Evolutionary conservation across 2,797 vertebrate species (phyloP).

Genomic region (Galaxias olidus): DNA sequence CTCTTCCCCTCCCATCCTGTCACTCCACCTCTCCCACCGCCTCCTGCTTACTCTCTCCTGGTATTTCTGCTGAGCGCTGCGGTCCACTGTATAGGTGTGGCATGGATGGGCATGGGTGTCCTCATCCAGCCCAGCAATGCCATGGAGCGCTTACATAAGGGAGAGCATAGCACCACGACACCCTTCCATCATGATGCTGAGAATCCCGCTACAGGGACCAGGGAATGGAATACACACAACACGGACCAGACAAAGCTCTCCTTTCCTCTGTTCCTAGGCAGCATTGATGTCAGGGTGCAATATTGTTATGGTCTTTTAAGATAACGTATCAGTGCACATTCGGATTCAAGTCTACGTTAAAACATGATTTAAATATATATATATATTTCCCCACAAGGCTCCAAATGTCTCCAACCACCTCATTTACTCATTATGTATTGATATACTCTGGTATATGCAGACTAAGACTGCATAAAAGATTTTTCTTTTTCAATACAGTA

Average conservation of each 20-base stretch:
- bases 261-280: too few species aligned
- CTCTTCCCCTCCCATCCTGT: neutral
- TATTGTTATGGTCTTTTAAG: too few species aligned
- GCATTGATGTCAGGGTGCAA: too few species aligned
- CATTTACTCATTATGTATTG: conserved; percentile 38
- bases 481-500: conserved; percentile 20
- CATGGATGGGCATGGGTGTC: conserved; percentile 39
- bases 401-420: too few species aligned
- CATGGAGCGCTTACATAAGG: neutral
- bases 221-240: too few species aligned
- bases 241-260: too few species aligned
- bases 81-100: conserved; percentile 66
- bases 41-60: conserved; percentile 12
- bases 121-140: neutral
- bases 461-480: conserved; percentile 37
- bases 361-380: too few species aligned
- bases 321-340: too few species aligned
- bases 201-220: neutral
- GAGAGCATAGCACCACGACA: neutral
- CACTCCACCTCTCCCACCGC: conserved; percentile 23
- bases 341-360: too few species aligned
- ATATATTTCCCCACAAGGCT: too few species aligned
- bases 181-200: conserved; percentile 26
- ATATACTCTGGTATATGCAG: conserved; percentile 40
- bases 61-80: conserved; percentile 70